A percentile compares a stretch with the other conserved stretches of the same genome.
Evolutionary conservation across 1,140 invertebrate genomes (phyloP).

Genomic region (Cydia strobilella): DNA sequence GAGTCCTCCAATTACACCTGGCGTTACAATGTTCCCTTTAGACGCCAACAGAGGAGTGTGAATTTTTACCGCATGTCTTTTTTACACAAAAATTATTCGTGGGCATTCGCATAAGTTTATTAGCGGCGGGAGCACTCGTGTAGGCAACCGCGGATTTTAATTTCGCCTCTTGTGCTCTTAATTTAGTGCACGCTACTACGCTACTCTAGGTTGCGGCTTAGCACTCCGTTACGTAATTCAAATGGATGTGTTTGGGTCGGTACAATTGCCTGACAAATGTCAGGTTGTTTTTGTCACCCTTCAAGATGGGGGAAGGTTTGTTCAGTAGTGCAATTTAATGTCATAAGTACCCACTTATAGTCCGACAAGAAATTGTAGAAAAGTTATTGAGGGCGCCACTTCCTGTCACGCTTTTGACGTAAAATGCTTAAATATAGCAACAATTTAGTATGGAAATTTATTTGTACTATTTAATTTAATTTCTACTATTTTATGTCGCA

Average conservation of each 20-base stretch:
- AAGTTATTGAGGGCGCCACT: no score
- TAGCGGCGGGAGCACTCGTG: slow-evolving; percentile 39
- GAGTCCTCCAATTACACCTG: slow-evolving; percentile 15
- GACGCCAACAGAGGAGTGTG: slow-evolving; percentile 15
- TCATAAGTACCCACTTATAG: no score
- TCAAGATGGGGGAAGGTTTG: no score
- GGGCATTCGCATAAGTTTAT: slow-evolving; percentile 48
- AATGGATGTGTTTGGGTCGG: not conserved
- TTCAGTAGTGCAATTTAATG: no score
- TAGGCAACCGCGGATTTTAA: slow-evolving; percentile 53
- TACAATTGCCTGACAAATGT: not conserved
- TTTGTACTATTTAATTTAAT: no score
- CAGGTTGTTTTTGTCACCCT: not conserved
- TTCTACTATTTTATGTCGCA: no score
- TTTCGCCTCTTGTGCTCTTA: slow-evolving; percentile 50
- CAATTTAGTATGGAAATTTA: no score
- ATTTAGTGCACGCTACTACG: slow-evolving; percentile 49
- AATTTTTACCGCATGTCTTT: slow-evolving; percentile 14
- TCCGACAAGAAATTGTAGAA: no score
- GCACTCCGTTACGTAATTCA: slow-evolving; percentile 30
- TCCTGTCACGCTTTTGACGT: no score
- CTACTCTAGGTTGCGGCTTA: slow-evolving; percentile 33
- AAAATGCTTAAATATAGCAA: no score
- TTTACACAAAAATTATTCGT: slow-evolving; percentile 37
- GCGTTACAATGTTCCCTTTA: slow-evolving; percentile 20